Evolutionary conservation across 2,113 vertebrate genomes (phyloP).

Genomic region (Passerina amoena): DNA sequence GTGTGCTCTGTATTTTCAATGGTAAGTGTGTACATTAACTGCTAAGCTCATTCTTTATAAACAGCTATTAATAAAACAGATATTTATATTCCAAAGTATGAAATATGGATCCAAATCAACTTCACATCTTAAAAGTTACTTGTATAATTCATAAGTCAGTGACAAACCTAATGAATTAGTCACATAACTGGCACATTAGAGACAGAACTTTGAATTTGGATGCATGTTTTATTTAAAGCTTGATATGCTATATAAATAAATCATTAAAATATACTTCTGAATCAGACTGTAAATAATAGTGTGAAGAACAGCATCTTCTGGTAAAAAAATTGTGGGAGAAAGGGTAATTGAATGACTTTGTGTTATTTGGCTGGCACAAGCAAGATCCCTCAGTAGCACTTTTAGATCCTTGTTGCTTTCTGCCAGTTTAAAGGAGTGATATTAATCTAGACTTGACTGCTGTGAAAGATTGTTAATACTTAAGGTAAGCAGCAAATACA

Average conservation of each 20-base stretch:
- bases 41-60: constrained; percentile 37
- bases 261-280: constrained; percentile 60
- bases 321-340: neutral
- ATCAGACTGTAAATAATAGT: constrained; percentile 60
- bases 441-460: neutral
- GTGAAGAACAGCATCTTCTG: constrained; percentile 37
- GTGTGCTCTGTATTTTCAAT: neutral
- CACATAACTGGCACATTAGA: constrained; percentile 60
- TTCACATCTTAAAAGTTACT: constrained; percentile 21
- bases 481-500: neutral
- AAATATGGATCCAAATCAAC: constrained; percentile 55
- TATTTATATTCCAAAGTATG: constrained; percentile 45
- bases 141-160: constrained; percentile 62
- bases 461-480: neutral
- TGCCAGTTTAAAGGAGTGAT: neutral
- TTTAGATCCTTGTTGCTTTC: neutral
- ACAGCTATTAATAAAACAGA: constrained; percentile 54
- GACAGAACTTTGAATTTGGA: constrained; percentile 18
- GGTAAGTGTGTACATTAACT: neutral
- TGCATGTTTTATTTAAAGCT: constrained; percentile 69
- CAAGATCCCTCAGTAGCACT: neutral
- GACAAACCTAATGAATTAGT: constrained; percentile 73
- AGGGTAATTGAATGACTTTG: constrained; percentile 27
- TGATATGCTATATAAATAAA: constrained; percentile 51
- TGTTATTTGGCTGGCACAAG: neutral